phyloP scores from a whole-genome alignment of 1,140 invertebrate species.

The Drosophila varians region DNA sequence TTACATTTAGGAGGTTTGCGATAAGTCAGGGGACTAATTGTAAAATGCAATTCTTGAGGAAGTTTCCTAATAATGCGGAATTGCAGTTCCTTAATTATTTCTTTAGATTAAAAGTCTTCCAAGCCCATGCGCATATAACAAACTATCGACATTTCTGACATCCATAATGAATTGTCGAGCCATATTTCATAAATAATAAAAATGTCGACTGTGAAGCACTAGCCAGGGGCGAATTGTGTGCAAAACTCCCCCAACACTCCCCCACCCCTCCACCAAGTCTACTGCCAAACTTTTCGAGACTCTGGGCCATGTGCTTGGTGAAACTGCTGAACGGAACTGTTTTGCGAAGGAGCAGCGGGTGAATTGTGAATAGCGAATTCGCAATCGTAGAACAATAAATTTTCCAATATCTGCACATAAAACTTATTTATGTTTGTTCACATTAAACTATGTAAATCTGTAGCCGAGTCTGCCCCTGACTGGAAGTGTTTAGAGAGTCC shows the following conservation, averaged over 20 bases:
- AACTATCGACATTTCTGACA: slow-evolving; percentile 30
- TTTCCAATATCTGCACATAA: slow-evolving; percentile 68
- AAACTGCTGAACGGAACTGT: slow-evolving; percentile 15
- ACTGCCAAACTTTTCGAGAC: slow-evolving; percentile 14
- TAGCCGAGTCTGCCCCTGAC: slow-evolving; percentile 14
- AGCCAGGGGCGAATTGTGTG: slow-evolving; percentile 47
- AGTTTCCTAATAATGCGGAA: neutral
- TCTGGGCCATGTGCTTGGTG: slow-evolving; percentile 27
- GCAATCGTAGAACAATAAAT: slow-evolving; percentile 63
- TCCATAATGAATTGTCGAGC: slow-evolving; percentile 16
- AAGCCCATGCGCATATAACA: slow-evolving; percentile 12
- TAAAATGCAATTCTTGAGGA: no score
- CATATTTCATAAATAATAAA: slow-evolving; percentile 75
- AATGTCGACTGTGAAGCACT: slow-evolving; percentile 68
- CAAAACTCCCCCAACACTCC: slow-evolving; percentile 5
- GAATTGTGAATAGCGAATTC: slow-evolving; percentile 33
- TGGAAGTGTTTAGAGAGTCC: slow-evolving; percentile 31
- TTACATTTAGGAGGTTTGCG: no score
- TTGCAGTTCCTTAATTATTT: neutral
- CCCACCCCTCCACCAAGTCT: neutral
- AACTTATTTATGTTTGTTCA: slow-evolving; percentile 70
- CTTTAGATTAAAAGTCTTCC: slow-evolving; percentile 1
- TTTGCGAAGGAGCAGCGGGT: slow-evolving; percentile 3
- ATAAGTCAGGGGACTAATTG: no score
- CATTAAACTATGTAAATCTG: slow-evolving; percentile 63